phyloP scores from a whole-genome alignment of 2,888 invertebrate genomes.

The Amphipyra berbera region DNA sequence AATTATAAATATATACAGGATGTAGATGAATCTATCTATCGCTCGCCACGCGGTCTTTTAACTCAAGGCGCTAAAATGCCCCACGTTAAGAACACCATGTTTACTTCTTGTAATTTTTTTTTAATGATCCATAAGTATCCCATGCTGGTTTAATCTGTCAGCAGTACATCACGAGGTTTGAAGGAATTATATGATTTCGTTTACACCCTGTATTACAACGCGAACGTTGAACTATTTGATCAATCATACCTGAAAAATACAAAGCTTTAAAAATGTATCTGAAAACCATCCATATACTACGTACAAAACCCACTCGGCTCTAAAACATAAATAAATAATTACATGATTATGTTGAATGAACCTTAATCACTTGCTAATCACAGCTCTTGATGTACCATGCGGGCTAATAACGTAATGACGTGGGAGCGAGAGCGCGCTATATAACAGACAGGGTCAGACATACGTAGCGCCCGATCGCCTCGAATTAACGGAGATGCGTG shows the following conservation, averaged over 20 bases:
- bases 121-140: too few relatives aligned
- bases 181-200: too few relatives aligned
- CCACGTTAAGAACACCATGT: too few relatives aligned
- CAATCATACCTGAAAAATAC: neutral
- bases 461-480: constrained; percentile 46
- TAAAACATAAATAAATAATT: constrained; percentile 89
- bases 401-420: constrained; percentile 86
- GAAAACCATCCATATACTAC: constrained; percentile 63
- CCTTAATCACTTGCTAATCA: constrained; percentile 88
- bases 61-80: too few relatives aligned
- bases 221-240: too few relatives aligned
- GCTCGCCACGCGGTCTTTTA: too few relatives aligned
- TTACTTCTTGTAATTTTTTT: too few relatives aligned
- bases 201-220: too few relatives aligned
- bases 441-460: constrained; percentile 58
- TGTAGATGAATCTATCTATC: too few relatives aligned
- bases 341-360: constrained; percentile 88
- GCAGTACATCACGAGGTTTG: too few relatives aligned
- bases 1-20: too few relatives aligned
- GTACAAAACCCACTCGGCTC: constrained; percentile 84
- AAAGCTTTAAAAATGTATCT: constrained; percentile 52
- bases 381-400: constrained; percentile 79
- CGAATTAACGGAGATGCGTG: constrained; percentile 62
- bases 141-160: too few relatives aligned
- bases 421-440: constrained; percentile 66